Evolutionary conservation across 2,113 vertebrate species (phyloP), one percentile per base, ranked within the genome.

Genomic region (Ia io): DNA sequence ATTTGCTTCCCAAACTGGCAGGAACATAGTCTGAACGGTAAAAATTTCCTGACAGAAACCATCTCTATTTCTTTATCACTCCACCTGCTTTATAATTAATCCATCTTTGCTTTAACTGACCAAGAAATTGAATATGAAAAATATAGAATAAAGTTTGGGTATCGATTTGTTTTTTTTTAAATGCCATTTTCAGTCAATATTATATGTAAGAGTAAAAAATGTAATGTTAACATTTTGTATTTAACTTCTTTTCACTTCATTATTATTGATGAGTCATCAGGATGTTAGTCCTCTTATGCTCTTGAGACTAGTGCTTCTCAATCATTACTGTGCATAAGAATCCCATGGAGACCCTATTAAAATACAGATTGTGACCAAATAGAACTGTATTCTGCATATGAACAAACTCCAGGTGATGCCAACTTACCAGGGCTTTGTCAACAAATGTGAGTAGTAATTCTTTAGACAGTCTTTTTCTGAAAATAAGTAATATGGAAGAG

Each of bases 1-100:
- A 69, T 59, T 42, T 30, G 3, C 35, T 83, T 37, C 69, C 63
- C 88, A 18, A 74, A 51, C 42, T 23, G 3, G 2, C 4, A 44
- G 40, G 30, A 93, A n/a, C 23, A 7, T 0, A 25, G 17, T 42
- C 47, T 49, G 30, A 87, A 18, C 2, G 53, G 7, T 42, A 30
- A 65, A 53, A 47, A 51, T 9, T 10, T 74, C 0, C 0, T 11
- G 6, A 23, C 0, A 1, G 1, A 40, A 78, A 30, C 42, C 14
- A 14, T 9, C 44, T 44, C 32, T 17, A 74, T 42, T 67, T 84
- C 14, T 49, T 84, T 84, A 40, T 93, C 40, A 63, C 20, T 73
- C 56, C n/a, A 69, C 12, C 1, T 42, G 9, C 2, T 83, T 76
- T 69, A 51, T 5, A 25, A 37, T 6, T 47, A 35, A 28, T 49